These are phyloP conservation scores for Paraescarpia echinospica DNA, from an alignment of 1,140 invertebrate genomes.

Conservation along the genomic window DNA sequence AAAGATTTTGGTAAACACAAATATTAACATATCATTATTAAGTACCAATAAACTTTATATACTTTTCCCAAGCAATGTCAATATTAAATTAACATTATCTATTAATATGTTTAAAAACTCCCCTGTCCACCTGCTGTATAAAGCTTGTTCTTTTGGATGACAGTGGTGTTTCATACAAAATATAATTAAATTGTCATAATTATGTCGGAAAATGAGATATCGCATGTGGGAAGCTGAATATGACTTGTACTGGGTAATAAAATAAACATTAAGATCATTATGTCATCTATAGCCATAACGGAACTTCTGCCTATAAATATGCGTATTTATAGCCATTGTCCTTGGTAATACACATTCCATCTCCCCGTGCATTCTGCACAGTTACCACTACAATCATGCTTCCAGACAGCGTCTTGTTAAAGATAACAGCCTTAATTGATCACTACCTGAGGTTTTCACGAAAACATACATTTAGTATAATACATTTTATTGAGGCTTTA, in stretches of 20 bases:
- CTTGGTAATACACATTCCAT: no score
- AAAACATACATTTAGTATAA: neutral
- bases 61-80: no score
- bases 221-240: no score
- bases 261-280: no score
- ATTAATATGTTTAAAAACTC: neutral
- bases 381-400: neutral
- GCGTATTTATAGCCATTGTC: neutral
- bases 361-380: neutral
- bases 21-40: neutral
- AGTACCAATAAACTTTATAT: no score
- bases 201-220: no score
- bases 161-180: neutral
- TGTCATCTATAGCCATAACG: neutral
- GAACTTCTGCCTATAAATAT: neutral
- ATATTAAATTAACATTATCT: neutral
- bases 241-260: no score
- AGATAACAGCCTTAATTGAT: no score
- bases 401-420: no score
- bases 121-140: neutral
- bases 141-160: neutral
- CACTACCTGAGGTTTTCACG: no score
- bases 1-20: neutral
- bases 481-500: neutral
- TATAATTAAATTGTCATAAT: no score